Evolutionary conservation across 1,140 invertebrate species (phyloP).

Genomic region (Diachasma alloeum): DNA sequence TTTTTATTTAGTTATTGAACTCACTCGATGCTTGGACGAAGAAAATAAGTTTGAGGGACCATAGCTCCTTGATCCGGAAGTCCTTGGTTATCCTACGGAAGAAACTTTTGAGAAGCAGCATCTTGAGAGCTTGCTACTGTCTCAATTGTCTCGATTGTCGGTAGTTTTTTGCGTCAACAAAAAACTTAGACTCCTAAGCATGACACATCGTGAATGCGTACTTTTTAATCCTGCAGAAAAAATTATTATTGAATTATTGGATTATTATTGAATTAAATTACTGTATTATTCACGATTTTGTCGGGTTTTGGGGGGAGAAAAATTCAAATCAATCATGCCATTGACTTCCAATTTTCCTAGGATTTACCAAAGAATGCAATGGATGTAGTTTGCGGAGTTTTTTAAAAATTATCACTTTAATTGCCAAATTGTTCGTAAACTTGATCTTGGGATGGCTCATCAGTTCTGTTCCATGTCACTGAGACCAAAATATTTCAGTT

Average conservation of each 20-base stretch:
- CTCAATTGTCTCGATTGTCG: background rate
- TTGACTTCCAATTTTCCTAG: too few species aligned
- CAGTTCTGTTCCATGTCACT: too few species aligned
- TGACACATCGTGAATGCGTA: background rate
- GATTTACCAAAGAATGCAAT: too few species aligned
- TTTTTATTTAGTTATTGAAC: slow-evolving; percentile 44
- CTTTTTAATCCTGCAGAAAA: background rate
- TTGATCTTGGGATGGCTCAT: too few species aligned
- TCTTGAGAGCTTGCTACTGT: slow-evolving; percentile 41
- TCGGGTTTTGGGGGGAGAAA: too few species aligned
- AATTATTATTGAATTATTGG: background rate
- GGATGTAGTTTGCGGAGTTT: too few species aligned
- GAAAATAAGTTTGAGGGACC: slow-evolving; percentile 78
- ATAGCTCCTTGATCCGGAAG: slow-evolving; percentile 75
- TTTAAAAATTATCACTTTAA: too few species aligned
- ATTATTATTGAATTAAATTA: background rate
- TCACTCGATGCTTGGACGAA: slow-evolving; percentile 83
- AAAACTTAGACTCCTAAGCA: background rate
- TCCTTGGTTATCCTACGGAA: slow-evolving; percentile 74
- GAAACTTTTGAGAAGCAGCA: slow-evolving; percentile 70
- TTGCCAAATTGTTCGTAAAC: too few species aligned
- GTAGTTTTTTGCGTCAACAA: background rate
- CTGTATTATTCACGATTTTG: too few species aligned
- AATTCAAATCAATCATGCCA: too few species aligned
- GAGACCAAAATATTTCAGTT: too few species aligned